Evolutionary conservation across 2,113 vertebrate genomes (phyloP), one percentile per base, ranked within the genome.

Genomic region (Gobius niger): DNA sequence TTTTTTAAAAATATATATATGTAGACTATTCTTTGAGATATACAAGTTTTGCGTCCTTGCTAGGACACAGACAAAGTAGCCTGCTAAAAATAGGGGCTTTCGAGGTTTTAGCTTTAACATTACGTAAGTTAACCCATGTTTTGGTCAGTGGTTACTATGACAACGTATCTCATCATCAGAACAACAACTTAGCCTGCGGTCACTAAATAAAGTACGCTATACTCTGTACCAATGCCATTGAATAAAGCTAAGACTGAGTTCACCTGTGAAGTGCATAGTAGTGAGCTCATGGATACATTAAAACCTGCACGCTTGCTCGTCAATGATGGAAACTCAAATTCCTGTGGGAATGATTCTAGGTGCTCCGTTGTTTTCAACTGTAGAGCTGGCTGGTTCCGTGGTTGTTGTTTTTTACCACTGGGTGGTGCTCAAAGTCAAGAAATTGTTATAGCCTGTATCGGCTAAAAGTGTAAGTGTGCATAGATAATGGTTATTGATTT

Each of bases 111-210:
- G 9, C 51, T 0, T 65, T 14, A 1, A 3, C 15, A 9, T 80
- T 85, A 70, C 60, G 47, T 71, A 68, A 60, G 7, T 7, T 9
- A 60, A 88, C 16, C 18, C 6, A 0, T 88, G 83, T 81, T 85
- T 83, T n/a, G 73, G 11, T 68, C 44, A 12, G 19, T 6, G 12
- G 88, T 85, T 90, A 71, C 82, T 66, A 87, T 82, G 82, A 65
- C 82, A 88, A 88, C 86, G 44, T 1, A 6, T 5, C 54, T 24
- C 7, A 14, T 14, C 47, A 13, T 49, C 47, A 49, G 47, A 0
- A 34, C 24, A 34, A 34, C 24, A 34, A 34, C 24, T 34, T 34
- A 4, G 24, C 24, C 24, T 1, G 24, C 24, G 24, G 24, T 34
- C 24, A 34, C 24, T n/a, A 34, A 34, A 34, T 34, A 34, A 34